Base-by-base conservation (phyloP, 2,113 vertebrate species). In the Pseudonaja textilis region DNA sequence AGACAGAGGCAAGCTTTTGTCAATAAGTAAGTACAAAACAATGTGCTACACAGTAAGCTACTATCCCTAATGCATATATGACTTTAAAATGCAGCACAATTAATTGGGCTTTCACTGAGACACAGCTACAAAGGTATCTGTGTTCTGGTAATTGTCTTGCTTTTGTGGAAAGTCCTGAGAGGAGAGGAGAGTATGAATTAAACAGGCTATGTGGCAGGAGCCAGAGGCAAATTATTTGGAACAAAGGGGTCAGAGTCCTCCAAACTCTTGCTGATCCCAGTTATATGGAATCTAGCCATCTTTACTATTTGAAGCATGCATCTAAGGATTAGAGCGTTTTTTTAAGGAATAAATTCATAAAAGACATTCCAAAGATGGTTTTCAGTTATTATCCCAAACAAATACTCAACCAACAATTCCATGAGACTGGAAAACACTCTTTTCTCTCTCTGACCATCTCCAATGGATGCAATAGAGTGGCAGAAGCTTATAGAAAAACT, bases 61-160 rank as follows among this genome's bases (percentile, higher is more conserved):
- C 93, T 94, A 95, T 0, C 0, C 92, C 93, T 95, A 88, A 94
- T 95, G 96, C 95, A 97, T 96, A 96, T 95, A 97, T 97, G 97
- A 96, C 95, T 95, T 95, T 95, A 97, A 97, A 97, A 95, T 95
- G 95, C 96, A 94, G 95, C 91, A 94, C 95, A 88, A 95, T 97
- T 96, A 96, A 96, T 96, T 96, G 96, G 96, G 93, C 95, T 97
- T 96, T 96, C 96, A 95, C 93, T 95, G 94, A 95, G 86, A 93
- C 92, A 94, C 93, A 95, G 95, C 94, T 95, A 93, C 93, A 94
- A 94, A 94, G 93, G 96, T 74, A 87, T 91, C 56, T 59, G 55
- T 16, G 22, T 52, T 94, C 18, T 95, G 95, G 91, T 85, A 74
- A 87, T 95, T 96, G 89, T 93, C 93, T 96, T 96, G 95, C 94